phyloP scores from a whole-genome alignment of 2,113 vertebrate species.

The Cepphus grylle region DNA sequence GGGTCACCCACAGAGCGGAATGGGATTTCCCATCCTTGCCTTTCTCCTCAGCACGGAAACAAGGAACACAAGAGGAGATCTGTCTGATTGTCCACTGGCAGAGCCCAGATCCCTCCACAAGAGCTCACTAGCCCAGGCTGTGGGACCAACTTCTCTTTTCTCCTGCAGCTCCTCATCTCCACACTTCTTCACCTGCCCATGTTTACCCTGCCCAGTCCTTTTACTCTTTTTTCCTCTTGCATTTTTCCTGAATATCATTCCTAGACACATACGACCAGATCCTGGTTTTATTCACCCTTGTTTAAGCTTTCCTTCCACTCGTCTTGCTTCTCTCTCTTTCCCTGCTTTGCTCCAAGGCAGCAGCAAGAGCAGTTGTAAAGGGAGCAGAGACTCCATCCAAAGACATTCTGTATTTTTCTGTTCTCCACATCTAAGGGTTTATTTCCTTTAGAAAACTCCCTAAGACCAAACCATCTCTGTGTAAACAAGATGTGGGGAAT shows the following conservation, averaged over 20 bases:
- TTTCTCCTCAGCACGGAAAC: neutral
- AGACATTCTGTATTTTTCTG: neutral
- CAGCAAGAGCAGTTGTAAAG: neutral
- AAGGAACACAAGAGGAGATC: neutral
- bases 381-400: neutral
- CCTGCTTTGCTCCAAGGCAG: neutral
- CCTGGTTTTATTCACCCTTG: neutral
- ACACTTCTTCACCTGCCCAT: neutral
- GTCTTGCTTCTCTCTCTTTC: neutral
- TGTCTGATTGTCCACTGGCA: neutral
- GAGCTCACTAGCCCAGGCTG: neutral
- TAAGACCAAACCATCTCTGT: neutral
- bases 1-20: rapidly evolving
- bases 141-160: neutral
- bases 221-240: neutral
- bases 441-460: neutral
- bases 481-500: neutral
- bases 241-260: neutral
- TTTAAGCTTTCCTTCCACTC: neutral
- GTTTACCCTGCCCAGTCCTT: neutral
- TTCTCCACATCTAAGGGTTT: neutral
- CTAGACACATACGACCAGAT: neutral
- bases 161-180: neutral
- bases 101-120: neutral
- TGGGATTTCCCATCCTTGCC: neutral